Percentiles rank a stretch among this genome's conserved stretches.
Conservation (phyloP, 2,888 invertebrate genomes). For the Drosophila cracens region DNA sequence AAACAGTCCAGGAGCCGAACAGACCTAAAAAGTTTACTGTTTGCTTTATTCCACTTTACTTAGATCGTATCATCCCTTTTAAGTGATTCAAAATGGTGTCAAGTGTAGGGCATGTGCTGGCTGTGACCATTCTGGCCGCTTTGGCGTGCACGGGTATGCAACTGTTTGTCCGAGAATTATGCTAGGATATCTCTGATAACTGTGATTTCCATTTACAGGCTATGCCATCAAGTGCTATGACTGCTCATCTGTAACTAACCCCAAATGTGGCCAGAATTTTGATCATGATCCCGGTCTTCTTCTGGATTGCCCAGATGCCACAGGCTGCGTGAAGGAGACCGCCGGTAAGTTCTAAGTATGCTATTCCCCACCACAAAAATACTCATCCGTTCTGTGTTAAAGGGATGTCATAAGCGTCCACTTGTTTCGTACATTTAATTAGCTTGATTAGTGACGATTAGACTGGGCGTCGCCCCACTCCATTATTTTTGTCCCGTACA, state of each 20-base stretch:
- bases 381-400: no score
- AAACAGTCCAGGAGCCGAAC: constrained; percentile 39
- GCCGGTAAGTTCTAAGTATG: no score
- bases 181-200: background rate
- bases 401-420: constrained; percentile 23
- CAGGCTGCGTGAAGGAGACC: no score
- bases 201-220: constrained; percentile 57
- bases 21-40: constrained; percentile 35
- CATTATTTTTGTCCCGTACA: no score
- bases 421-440: constrained; percentile 35
- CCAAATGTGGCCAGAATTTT: constrained; percentile 82
- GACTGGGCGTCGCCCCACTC: constrained; percentile 9
- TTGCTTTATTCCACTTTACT: background rate
- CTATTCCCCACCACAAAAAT: constrained; percentile 27
- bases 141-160: constrained; percentile 78
- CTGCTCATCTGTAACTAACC: constrained; percentile 77
- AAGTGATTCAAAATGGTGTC: constrained; percentile 72
- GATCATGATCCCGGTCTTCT: constrained; percentile 68
- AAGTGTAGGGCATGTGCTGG: constrained; percentile 72
- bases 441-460: constrained; percentile 39
- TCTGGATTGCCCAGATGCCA: constrained; percentile 64
- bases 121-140: constrained; percentile 74
- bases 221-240: constrained; percentile 83
- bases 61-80: constrained; percentile 1
- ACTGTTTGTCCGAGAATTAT: background rate